Conservation (phyloP, 2,888 invertebrate genomes). For the Eilema depressum region DNA sequence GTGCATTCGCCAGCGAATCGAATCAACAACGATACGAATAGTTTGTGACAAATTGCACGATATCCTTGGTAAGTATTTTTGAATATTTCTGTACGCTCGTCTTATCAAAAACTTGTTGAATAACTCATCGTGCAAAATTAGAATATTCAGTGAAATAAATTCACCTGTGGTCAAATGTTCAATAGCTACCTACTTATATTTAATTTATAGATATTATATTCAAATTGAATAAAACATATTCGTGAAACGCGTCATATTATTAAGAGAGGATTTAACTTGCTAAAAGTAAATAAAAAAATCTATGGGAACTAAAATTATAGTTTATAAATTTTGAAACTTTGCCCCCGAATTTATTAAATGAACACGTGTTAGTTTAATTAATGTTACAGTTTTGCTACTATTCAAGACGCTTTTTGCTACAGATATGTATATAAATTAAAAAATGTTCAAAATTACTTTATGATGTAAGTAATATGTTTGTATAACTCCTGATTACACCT, state of each 20-base stretch:
- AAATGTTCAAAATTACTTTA: conserved; percentile 23
- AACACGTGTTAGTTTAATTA: conserved; percentile 58
- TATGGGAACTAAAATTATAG: conserved; percentile 24
- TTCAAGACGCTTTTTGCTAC: neutral
- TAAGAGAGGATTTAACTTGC: conserved; percentile 25
- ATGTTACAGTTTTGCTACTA: conserved; percentile 18
- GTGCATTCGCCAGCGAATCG: conserved; percentile 64
- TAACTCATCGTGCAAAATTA: conserved; percentile 32
- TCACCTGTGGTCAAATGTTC: conserved; percentile 29
- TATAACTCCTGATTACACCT: conserved; percentile 15
- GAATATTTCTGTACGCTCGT: conserved; percentile 39
- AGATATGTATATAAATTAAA: neutral
- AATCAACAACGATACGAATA: conserved; percentile 61
- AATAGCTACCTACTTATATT: conserved; percentile 31
- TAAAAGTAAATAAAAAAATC: conserved; percentile 30
- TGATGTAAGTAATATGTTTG: conserved; percentile 31
- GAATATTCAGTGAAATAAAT: conserved; percentile 28
- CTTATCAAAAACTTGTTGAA: conserved; percentile 38
- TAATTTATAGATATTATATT: conserved; percentile 35
- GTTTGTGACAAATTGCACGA: conserved; percentile 70
- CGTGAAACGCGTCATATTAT: neutral
- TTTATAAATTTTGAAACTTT: conserved; percentile 31
- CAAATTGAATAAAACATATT: neutral
- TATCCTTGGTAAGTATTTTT: conserved; percentile 67
- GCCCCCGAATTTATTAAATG: conserved; percentile 40